A percentile compares a stretch with the other conserved stretches of the same genome.
Evolutionary conservation across 2,113 vertebrate species (phyloP).

Genomic region (Ceyx cyanopectus): DNA sequence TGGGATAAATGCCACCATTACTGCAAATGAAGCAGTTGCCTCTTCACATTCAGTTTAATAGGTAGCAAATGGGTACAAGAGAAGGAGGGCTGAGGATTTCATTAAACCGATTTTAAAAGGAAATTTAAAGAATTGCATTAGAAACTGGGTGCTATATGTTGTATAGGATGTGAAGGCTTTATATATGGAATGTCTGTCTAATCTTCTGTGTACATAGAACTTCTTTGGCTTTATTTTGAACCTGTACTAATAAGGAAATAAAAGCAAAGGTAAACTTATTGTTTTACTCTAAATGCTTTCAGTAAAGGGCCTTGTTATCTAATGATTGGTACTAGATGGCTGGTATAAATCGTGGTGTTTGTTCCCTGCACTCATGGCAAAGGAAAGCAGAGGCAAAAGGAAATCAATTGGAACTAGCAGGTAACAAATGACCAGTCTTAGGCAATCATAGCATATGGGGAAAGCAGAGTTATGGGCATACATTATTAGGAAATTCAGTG

Average conservation of each 20-base stretch:
- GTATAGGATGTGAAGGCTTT: constrained; percentile 57
- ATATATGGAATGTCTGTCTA: constrained; percentile 53
- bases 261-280: constrained; percentile 82
- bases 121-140: neutral
- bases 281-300: constrained; percentile 83
- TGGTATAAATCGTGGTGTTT: constrained; percentile 81
- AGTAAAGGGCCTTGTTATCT: constrained; percentile 83
- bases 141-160: neutral
- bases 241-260: constrained; percentile 78
- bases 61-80: neutral
- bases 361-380: constrained; percentile 71
- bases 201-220: constrained; percentile 59
- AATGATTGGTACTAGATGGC: constrained; percentile 84
- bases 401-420: constrained; percentile 86
- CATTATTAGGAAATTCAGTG: constrained; percentile 60
- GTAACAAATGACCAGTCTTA: constrained; percentile 84
- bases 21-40: neutral
- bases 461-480: constrained; percentile 73
- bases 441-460: constrained; percentile 75
- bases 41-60: neutral
- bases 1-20: neutral
- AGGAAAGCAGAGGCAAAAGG: constrained; percentile 78
- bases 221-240: constrained; percentile 80
- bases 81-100: neutral
- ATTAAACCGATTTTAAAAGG: neutral